These are phyloP conservation scores for Lamprotornis superbus DNA, from an alignment of 2,113 vertebrate genomes.

Conservation along the genomic window DNA sequence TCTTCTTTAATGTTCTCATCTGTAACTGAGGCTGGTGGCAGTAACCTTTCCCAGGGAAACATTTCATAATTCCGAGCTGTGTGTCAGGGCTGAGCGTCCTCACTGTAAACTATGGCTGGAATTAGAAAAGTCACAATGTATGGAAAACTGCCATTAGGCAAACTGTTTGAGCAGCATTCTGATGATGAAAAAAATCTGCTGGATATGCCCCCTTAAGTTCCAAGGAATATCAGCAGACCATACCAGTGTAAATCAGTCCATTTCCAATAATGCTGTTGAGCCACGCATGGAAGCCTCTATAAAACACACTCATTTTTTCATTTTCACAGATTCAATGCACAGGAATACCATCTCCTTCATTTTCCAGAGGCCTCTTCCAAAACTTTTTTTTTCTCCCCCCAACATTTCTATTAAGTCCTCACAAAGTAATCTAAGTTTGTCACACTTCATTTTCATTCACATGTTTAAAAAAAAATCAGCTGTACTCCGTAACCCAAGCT, in stretches of 20 bases:
- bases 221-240: background rate
- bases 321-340: background rate
- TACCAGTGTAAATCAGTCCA: background rate
- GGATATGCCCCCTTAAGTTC: background rate
- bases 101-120: background rate
- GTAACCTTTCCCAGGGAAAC: background rate
- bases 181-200: background rate
- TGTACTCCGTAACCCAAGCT: background rate
- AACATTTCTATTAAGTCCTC: background rate
- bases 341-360: background rate
- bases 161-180: background rate
- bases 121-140: background rate
- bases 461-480: background rate
- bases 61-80: background rate
- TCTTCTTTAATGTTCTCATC: background rate
- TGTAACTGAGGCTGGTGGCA: background rate
- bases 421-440: background rate
- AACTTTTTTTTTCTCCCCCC: fast-evolving
- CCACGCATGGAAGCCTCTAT: background rate
- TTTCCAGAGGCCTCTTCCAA: background rate
- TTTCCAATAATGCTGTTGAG: background rate
- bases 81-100: background rate
- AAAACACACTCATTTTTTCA: background rate
- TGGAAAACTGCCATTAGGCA: background rate
- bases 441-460: background rate